Base-by-base conservation (phyloP, 2,797 vertebrate genomes). In the Salmo trutta region DNA sequence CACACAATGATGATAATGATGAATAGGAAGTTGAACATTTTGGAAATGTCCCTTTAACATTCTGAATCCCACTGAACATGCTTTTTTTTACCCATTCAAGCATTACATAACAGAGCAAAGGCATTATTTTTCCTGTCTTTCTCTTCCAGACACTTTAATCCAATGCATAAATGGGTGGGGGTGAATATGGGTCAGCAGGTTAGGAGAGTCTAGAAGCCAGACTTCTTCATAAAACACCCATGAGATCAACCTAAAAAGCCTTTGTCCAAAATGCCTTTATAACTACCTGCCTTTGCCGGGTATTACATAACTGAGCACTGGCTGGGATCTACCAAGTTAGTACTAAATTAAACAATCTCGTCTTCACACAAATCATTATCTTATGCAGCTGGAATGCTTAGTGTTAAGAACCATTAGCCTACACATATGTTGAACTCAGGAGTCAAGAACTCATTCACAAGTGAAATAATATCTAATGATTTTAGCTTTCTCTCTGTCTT, bases 151-250 rank as follows among this genome's bases (percentile, higher is more conserved):
- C 91, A 91, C 88, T 93, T 93, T 91, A 93, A 93, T 93, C 89
- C 85, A 83, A 86, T 85, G 84, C 84, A 91, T 88, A 91, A 89
- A 91, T 77, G 90, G 88, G 87, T 85, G 80, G 89, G 91, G 89
- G 89, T 91, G 90, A 90, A 94, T 93, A 84, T 82, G 84, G 93
- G 93, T 95, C 93, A 94, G 92, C 93, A 91, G 94, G 93, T 94
- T 94, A 95, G 91, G 85, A 93, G 93, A 89, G 88, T 93, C 92
- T 94, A 88, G 88, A 91, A 93, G 88, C 89, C 92, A 91, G 88
- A 92, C 90, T 91, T 88, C 56, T 83, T 79, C 79, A 80, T 71
- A 51, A 75, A 73, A 73, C 74, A 85, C 80, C 78, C 75, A 81
- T 85, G 83, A 88, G 77, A 90, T 85, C 88, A 79, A 88, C 90